Conservation (phyloP, 30 jellyfish, hydroid and myxozoan species). For the Aurelia sp. region DNA sequence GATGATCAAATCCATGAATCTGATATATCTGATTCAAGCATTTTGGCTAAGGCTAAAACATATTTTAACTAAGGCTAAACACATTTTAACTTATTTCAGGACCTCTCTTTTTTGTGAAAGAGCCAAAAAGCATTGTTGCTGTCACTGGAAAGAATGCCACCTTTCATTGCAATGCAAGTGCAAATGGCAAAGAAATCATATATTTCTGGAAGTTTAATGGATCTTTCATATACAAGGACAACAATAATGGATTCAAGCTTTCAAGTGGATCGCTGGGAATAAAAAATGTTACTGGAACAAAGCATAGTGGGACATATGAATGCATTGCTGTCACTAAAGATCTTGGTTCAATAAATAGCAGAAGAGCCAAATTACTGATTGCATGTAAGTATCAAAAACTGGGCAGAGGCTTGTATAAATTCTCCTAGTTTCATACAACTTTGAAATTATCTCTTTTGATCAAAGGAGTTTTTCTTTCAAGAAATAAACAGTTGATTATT, state of each 20-base stretch:
- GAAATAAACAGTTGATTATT: too few species aligned
- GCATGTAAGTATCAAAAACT: constrained; percentile 27
- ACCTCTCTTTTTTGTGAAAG: not conserved
- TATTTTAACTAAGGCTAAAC: too few species aligned
- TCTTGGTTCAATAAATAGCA: constrained; percentile 17
- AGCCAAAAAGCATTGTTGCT: constrained; percentile 5
- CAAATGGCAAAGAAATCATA: not conserved
- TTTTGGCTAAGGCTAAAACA: too few species aligned
- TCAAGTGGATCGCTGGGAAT: not conserved
- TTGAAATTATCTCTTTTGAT: not conserved
- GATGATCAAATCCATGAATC: too few species aligned
- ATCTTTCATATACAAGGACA: not conserved
- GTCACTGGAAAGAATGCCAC: constrained; percentile 8
- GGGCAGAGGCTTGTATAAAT: not conserved
- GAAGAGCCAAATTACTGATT: not conserved
- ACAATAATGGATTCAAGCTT: not conserved
- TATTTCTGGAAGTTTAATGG: constrained; percentile 25
- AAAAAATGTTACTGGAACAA: not conserved
- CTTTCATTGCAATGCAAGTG: constrained; percentile 15
- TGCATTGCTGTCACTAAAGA: constrained; percentile 10
- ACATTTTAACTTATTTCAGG: not conserved
- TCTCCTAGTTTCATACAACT: not conserved
- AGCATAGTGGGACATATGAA: constrained; percentile 18
- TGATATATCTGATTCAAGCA: too few species aligned
- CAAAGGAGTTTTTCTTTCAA: too few species aligned